A percentile compares a stretch with the other conserved stretches of the same genome.
Conservation (phyloP, 2,113 vertebrate species). For the Sinocyclocheilus maitianheensis region DNA sequence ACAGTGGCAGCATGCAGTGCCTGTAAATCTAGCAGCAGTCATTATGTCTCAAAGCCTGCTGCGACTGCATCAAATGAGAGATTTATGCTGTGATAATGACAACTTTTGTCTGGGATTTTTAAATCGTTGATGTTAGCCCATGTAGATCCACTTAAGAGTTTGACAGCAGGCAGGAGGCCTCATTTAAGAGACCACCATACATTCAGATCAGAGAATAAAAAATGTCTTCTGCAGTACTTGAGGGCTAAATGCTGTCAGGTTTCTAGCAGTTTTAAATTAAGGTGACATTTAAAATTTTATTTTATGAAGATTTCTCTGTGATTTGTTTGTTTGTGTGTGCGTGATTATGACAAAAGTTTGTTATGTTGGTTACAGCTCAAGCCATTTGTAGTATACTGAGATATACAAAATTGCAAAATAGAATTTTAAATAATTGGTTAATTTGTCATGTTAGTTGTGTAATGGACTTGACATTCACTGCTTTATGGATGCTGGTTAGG, state of each 20-base stretch:
- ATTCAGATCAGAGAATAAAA: background rate
- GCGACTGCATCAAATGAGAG: constrained; percentile 42
- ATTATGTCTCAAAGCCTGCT: constrained; percentile 40
- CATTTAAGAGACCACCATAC: constrained; percentile 6
- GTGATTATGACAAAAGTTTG: constrained; percentile 10
- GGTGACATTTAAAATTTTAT: background rate
- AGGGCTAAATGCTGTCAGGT: background rate
- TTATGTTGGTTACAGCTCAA: background rate
- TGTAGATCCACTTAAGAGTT: constrained; percentile 30
- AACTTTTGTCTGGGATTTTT: constrained; percentile 51
- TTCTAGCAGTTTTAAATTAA: constrained; percentile 13
- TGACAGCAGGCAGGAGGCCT: constrained; percentile 31
- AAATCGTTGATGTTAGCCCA: constrained; percentile 38
- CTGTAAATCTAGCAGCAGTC: constrained; percentile 47
- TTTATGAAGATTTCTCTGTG: constrained; percentile 13
- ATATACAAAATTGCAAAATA: background rate
- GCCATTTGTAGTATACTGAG: constrained; percentile 8
- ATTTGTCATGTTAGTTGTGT: background rate
- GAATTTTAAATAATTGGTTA: background rate
- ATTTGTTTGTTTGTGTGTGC: constrained; percentile 26
- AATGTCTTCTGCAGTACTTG: background rate
- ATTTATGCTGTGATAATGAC: constrained; percentile 31
- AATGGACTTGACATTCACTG: background rate
- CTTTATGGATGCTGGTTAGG: background rate
- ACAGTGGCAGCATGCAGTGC: constrained; percentile 21